Percentiles rank a stretch among this genome's conserved stretches.
Conservation (phyloP, 1,140 invertebrate genomes). For the Euschistus heros region DNA sequence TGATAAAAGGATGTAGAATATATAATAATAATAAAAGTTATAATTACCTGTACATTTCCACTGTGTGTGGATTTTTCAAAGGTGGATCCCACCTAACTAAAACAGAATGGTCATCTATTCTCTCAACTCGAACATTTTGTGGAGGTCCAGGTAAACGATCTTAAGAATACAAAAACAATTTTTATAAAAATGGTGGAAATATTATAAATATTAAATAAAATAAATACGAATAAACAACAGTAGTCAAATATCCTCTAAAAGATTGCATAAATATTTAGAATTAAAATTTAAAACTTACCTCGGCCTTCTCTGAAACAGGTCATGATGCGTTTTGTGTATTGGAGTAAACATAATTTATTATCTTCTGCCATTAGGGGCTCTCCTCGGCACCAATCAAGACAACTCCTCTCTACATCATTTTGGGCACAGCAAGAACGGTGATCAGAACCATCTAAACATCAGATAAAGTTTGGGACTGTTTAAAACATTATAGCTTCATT, state of each 20-base stretch:
- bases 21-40: conserved; percentile 26
- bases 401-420: conserved; percentile 57
- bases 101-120: conserved; percentile 46
- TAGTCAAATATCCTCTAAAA: too few relatives aligned
- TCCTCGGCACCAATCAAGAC: conserved; percentile 63
- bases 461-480: neutral
- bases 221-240: too few relatives aligned
- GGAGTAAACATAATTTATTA: conserved; percentile 53
- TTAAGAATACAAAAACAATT: conserved; percentile 26
- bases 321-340: conserved; percentile 60
- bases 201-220: too few relatives aligned
- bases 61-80: conserved; percentile 64
- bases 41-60: conserved; percentile 59
- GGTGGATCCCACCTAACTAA: conserved; percentile 63
- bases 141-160: conserved; percentile 62
- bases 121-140: conserved; percentile 51
- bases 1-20: conserved; percentile 29
- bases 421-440: conserved; percentile 67
- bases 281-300: conserved; percentile 37
- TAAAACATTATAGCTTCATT: neutral
- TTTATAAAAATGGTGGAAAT: too few relatives aligned
- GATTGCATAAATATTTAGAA: too few relatives aligned
- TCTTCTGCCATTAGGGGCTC: conserved; percentile 43
- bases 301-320: conserved; percentile 69
- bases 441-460: conserved; percentile 45